phyloP scores from a whole-genome alignment of 2,888 invertebrate genomes.

The Cinara cedri region DNA sequence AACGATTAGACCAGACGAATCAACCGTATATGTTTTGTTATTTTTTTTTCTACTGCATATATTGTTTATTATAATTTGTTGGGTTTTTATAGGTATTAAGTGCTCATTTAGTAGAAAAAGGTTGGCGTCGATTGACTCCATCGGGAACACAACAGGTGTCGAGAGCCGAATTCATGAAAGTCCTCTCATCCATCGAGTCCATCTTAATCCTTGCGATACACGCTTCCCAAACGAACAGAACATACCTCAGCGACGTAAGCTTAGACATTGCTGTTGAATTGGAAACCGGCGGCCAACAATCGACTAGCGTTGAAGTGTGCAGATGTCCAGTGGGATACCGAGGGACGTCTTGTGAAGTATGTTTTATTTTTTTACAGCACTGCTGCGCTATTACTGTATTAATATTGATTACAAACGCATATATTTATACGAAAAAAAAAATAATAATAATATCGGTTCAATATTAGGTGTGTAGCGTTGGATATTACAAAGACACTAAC shows the following conservation, averaged over 20 bases:
- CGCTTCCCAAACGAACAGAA: constrained; percentile 70
- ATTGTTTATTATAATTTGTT: neutral
- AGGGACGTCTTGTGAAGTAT: constrained; percentile 82
- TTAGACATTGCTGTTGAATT: constrained; percentile 82
- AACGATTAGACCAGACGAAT: constrained; percentile 28
- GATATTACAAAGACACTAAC: constrained; percentile 74
- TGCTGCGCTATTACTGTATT: neutral
- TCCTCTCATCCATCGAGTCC: constrained; percentile 80
- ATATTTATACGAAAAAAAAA: neutral
- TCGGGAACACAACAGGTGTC: constrained; percentile 69
- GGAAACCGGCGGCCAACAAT: constrained; percentile 68
- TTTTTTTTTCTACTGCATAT: neutral
- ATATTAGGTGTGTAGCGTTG: constrained; percentile 68
- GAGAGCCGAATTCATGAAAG: constrained; percentile 82
- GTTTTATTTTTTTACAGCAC: neutral
- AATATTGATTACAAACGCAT: neutral
- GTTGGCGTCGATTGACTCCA: constrained; percentile 69
- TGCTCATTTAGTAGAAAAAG: constrained; percentile 71
- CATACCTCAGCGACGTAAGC: constrained; percentile 80
- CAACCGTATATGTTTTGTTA: neutral
- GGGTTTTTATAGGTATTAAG: constrained; percentile 67
- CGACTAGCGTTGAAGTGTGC: constrained; percentile 84
- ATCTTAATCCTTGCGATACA: constrained; percentile 84
- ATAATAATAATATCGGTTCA: neutral
- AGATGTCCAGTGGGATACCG: constrained; percentile 80